phyloP scores from a whole-genome alignment of 1,140 invertebrate species.

The Pararge aegeria region DNA sequence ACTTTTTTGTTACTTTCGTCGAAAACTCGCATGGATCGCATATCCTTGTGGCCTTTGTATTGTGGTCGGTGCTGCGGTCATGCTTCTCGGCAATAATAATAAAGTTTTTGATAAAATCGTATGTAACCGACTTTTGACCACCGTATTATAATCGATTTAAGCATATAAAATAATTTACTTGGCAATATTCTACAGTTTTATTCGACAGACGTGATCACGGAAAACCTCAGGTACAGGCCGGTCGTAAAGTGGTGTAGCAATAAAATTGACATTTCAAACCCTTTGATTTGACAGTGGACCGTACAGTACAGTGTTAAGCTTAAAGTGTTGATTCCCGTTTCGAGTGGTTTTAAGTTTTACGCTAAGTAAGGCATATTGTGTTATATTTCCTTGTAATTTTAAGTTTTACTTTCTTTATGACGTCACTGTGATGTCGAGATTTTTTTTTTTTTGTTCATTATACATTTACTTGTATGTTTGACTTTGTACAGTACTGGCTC shows the following conservation, averaged over 20 bases:
- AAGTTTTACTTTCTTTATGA: constrained; percentile 20
- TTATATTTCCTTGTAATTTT: constrained; percentile 33
- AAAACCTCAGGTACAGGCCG: not conserved
- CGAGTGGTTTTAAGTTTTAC: constrained; percentile 50
- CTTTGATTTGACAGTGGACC: constrained; percentile 33
- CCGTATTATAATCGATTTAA: no score
- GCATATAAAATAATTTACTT: no score
- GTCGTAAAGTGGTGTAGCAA: constrained; percentile 30
- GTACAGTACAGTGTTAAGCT: constrained; percentile 52
- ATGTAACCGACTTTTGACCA: no score
- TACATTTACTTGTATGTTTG: constrained; percentile 1
- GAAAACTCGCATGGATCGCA: no score
- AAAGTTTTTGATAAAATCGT: no score
- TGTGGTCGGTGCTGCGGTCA: no score
- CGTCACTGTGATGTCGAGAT: constrained; percentile 3
- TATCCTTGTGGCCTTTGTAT: no score
- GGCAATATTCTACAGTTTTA: no score
- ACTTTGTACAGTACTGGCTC: constrained; percentile 27
- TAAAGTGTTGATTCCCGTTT: constrained; percentile 48
- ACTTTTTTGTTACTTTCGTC: no score
- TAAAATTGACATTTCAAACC: constrained; percentile 42
- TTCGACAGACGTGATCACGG: not conserved
- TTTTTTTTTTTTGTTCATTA: not conserved
- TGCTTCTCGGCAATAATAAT: no score
- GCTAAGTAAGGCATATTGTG: constrained; percentile 31